Evolutionary conservation across 1,140 invertebrate genomes (phyloP).

Genomic region (Drosophila repleta): DNA sequence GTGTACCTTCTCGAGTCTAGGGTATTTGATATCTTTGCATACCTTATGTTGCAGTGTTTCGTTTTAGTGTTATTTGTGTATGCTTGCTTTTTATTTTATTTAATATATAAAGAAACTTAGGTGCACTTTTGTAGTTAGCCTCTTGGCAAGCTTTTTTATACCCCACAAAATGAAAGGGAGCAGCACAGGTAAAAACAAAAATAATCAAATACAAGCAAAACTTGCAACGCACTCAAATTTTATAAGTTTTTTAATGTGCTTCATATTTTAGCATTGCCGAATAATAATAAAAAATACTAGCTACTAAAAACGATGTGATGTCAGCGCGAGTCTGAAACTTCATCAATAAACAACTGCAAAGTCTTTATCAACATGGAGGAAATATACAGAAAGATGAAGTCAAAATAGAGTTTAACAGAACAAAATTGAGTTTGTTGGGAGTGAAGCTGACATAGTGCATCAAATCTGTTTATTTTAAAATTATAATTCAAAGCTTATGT

Average conservation of each 20-base stretch:
- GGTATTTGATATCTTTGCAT: neutral
- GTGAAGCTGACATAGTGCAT: no score
- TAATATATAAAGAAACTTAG: constrained; percentile 57
- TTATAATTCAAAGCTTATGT: no score
- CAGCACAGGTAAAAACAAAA: constrained; percentile 28
- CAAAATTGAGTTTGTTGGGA: no score
- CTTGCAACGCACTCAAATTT: constrained; percentile 55
- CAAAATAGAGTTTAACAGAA: no score
- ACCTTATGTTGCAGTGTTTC: neutral
- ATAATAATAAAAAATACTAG: constrained; percentile 55
- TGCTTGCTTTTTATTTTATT: constrained; percentile 41
- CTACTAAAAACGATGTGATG: constrained; percentile 52
- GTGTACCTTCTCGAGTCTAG: neutral
- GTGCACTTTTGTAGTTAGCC: constrained; percentile 73
- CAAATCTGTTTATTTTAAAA: no score
- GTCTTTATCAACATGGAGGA: neutral
- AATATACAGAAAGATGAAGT: no score
- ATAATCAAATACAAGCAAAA: constrained; percentile 19
- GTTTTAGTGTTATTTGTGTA: constrained; percentile 16
- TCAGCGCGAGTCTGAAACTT: neutral
- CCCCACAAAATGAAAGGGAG: constrained; percentile 26
- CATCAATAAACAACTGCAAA: constrained; percentile 5
- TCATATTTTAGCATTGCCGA: constrained; percentile 49
- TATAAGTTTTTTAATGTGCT: constrained; percentile 59
- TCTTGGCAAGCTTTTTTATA: constrained; percentile 61